Evolutionary conservation across 2,888 invertebrate species (phyloP), one percentile per base, ranked within the genome.

Genomic region (Mactromeris polynyma): DNA sequence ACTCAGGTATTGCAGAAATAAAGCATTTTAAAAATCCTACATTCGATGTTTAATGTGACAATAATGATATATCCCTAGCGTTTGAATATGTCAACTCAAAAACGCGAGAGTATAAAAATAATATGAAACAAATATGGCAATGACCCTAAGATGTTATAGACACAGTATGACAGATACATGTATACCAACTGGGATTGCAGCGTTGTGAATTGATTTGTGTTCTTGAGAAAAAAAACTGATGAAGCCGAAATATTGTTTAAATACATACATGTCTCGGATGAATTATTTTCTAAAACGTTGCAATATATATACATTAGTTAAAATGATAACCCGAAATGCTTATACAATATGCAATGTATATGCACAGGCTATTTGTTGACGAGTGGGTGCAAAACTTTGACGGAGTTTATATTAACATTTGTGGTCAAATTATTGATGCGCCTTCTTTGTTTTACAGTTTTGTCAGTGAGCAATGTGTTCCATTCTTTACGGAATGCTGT

Each of bases 401-500:
- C 1, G 17, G 36, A n/a, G n/a, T n/a, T n/a, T n/a, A n/a, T n/a
- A n/a, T n/a, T n/a, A n/a, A n/a, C 19, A 38, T 38, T 40, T 78
- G 14, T 36, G 3, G 1, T 38, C 33, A 19, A 21, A n/a, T 78
- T 40, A 9, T 21, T 78, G 31, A 17, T 78, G 36, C 38, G 26
- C 31, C 33, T 26, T 4, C 26, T 26, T 31, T 31, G 26, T 73
- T 33, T 73, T 40, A 33, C 38, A 38, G 38, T 78, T 3, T 46
- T 38, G 17, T 26, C 38, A 80, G 46, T n/a, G 26, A 80, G 46
- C 21, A 31, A 33, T 81, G 26, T 81, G 33, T 54, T 51, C 17
- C 81, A 54, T 54, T 19, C 81, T 33, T 51, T 81, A 26, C 51
- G 81, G 26, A 81, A 81, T 36, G 51, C 51, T 81, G 21, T 81